A percentile compares a stretch with the other conserved stretches of the same genome.
Evolutionary conservation across 2,797 vertebrate species (phyloP).

Genomic region (Dryobates pubescens): DNA sequence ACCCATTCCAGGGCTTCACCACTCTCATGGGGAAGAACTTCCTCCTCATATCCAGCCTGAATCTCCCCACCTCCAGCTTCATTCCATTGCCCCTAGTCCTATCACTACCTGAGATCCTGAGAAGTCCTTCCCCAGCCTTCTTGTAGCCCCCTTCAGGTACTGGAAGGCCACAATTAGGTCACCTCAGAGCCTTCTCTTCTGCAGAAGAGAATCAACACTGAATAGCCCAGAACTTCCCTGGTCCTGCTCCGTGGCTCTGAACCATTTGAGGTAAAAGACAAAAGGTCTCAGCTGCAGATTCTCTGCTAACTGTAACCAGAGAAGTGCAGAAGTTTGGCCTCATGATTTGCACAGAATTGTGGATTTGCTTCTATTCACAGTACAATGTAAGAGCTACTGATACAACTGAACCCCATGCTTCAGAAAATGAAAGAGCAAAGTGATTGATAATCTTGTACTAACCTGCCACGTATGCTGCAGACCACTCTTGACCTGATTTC

Average conservation of each 20-base stretch:
- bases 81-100: too few species aligned
- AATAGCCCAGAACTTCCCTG: not conserved
- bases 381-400: not conserved
- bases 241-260: not conserved
- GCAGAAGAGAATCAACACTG: too few species aligned
- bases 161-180: too few species aligned
- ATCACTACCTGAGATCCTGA: too few species aligned
- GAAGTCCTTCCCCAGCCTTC: too few species aligned
- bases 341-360: not conserved
- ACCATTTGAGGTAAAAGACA: not conserved
- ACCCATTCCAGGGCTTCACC: too few species aligned
- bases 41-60: too few species aligned
- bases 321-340: not conserved
- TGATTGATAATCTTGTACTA: not conserved
- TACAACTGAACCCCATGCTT: accelerated
- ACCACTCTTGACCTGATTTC: not conserved
- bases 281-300: not conserved
- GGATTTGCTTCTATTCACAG: not conserved
- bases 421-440: not conserved
- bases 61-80: too few species aligned
- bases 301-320: not conserved
- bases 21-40: too few species aligned
- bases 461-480: not conserved
- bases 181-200: too few species aligned
- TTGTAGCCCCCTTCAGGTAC: too few species aligned